Evolutionary conservation across 2,797 vertebrate genomes (phyloP), one percentile per base, ranked within the genome.

Genomic region (Eupleurogrammus muticus): DNA sequence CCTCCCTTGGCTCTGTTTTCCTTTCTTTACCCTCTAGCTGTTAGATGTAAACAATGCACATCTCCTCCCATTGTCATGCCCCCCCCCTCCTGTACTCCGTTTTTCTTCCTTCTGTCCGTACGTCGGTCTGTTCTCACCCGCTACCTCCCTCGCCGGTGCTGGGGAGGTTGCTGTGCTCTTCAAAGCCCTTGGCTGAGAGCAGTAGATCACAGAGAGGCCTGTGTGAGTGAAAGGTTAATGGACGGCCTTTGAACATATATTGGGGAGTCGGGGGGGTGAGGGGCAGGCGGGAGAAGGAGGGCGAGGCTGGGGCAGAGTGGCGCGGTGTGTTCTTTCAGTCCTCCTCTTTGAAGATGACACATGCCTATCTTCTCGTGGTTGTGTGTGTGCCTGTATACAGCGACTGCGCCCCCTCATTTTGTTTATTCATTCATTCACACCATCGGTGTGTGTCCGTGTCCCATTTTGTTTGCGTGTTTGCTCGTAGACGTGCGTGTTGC

Each of bases 161-260:
- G 59, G 74, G 60, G 75, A 3, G 6, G 72, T 75, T 70, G 82
- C 87, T 79, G 71, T 86, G 84, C 88, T 92, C 89, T 93, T 93
- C 92, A 94, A 94, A 94, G 93, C 76, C 77, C 76, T 82, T 89
- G 83, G 90, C 87, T 91, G 89, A 87, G 89, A 94, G 92, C 92
- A 86, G 88, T 86, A 92, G 92, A 94, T 94, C 93, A 94, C 92
- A 94, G 88, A 83, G 79, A 87, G 87, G 87, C 82, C 91, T 80
- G 89, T 87, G 89, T 81, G 84, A 92, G 92, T 87, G 88, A 94
- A 94, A 94, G 93, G 93, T 94, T 94, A 94, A 94, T 94, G 92
- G 92, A 93, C 90, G 90, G 90, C 91, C 92, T 94, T 94, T 94
- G 91, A 94, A 93, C 93, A 92, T 92, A 91, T 90, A 94, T 93